Evolutionary conservation across 2,888 invertebrate species (phyloP).

Genomic region (Blera fallax): DNA sequence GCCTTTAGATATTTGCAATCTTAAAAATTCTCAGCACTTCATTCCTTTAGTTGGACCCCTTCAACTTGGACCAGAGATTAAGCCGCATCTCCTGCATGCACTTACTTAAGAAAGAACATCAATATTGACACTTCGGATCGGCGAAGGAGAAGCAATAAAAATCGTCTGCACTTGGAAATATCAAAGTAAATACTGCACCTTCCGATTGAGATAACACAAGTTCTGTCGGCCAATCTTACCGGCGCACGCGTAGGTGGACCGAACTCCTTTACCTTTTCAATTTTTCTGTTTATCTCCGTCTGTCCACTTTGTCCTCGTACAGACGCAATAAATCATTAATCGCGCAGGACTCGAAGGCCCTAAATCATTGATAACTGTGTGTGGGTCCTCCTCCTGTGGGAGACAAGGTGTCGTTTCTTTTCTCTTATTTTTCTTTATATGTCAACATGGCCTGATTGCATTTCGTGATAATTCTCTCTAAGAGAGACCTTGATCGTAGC

Average conservation of each 20-base stretch:
- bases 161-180: constrained; percentile 6
- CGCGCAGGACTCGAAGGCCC: constrained; percentile 48
- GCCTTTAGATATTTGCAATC: constrained; percentile 28
- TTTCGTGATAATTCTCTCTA: constrained; percentile 21
- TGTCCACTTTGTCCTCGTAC: constrained; percentile 45
- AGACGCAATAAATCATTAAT: constrained; percentile 67
- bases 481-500: constrained; percentile 8
- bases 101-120: constrained; percentile 56
- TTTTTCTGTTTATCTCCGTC: constrained; percentile 53
- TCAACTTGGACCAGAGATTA: constrained; percentile 5
- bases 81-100: constrained; percentile 28
- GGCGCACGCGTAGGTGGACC: constrained; percentile 47
- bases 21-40: background rate
- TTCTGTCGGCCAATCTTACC: background rate
- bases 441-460: constrained; percentile 54
- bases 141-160: background rate
- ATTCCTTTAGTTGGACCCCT: constrained; percentile 6
- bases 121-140: constrained; percentile 62
- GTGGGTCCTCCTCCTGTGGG: constrained; percentile 16
- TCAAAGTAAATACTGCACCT: constrained; percentile 56
- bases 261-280: constrained; percentile 23
- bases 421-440: background rate
- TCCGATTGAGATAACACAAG: constrained; percentile 30
- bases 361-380: constrained; percentile 67
- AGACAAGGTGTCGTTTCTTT: constrained; percentile 22